A percentile compares a stretch with the other conserved stretches of the same genome.
These are phyloP conservation scores for Achroia grisella DNA, from an alignment of 1,140 invertebrate genomes.

Conservation along the genomic window DNA sequence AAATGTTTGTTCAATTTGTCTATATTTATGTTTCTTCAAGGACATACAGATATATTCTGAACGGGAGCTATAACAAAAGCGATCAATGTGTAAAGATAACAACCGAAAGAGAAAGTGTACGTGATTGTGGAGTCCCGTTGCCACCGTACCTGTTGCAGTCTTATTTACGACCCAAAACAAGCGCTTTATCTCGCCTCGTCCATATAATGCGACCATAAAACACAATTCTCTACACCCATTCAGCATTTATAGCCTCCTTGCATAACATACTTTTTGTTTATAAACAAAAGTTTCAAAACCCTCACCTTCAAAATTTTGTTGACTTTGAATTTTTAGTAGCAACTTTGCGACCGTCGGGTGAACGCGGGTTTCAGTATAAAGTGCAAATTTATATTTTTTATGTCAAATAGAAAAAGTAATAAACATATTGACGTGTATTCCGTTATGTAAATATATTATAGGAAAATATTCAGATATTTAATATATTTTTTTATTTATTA, in stretches of 20 bases:
- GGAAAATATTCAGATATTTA: too few species aligned
- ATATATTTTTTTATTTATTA: too few species aligned
- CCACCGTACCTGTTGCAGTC: constrained; percentile 67
- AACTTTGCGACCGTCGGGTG: constrained; percentile 27
- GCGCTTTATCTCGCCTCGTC: constrained; percentile 64
- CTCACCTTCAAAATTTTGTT: constrained; percentile 25
- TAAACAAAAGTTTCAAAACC: constrained; percentile 64
- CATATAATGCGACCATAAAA: constrained; percentile 67
- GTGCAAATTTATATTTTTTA: background rate
- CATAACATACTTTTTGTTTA: constrained; percentile 66
- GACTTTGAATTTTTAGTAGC: constrained; percentile 40
- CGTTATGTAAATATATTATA: too few species aligned
- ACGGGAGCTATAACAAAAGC: constrained; percentile 12
- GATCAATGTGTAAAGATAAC: constrained; percentile 50
- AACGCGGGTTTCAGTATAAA: constrained; percentile 19
- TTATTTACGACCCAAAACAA: constrained; percentile 72
- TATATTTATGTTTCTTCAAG: too few species aligned
- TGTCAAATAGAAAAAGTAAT: too few species aligned
- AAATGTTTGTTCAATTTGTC: too few species aligned
- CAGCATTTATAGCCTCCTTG: constrained; percentile 49
- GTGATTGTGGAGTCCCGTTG: constrained; percentile 60
- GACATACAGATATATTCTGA: background rate
- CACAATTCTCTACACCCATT: constrained; percentile 51
- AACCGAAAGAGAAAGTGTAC: constrained; percentile 54
- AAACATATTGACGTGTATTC: too few species aligned